Evolutionary conservation across 2,888 invertebrate genomes (phyloP).

Genomic region (Amblyteles armatorius): DNA sequence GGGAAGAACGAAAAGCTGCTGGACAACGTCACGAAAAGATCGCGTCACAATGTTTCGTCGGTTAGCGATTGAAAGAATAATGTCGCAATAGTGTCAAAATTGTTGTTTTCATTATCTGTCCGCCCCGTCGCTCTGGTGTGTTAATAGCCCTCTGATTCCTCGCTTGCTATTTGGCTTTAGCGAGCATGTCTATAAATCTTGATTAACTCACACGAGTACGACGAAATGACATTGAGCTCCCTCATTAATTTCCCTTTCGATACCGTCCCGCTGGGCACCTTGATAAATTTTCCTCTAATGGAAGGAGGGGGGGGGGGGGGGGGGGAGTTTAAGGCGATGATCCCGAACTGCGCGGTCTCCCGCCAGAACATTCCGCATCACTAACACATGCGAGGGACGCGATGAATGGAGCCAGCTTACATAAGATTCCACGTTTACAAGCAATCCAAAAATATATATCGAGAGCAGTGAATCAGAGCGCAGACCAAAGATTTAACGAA

Average conservation of each 20-base stretch:
- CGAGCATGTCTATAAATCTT: not conserved
- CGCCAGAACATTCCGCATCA: not conserved
- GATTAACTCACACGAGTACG: not conserved
- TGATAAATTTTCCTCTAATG: too few species aligned
- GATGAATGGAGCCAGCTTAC: conserved; percentile 51
- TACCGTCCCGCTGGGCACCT: not conserved
- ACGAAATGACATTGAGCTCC: not conserved
- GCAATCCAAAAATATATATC: conserved; percentile 61
- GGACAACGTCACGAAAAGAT: too few species aligned
- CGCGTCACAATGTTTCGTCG: too few species aligned
- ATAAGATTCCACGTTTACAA: conserved; percentile 56
- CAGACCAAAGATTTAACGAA: conserved; percentile 34
- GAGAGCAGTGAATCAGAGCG: conserved; percentile 47
- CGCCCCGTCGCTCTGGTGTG: too few species aligned
- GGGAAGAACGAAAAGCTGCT: too few species aligned
- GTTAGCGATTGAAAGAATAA: too few species aligned
- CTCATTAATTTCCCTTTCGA: not conserved
- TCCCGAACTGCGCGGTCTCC: not conserved
- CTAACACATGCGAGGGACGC: not conserved
- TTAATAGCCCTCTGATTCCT: too few species aligned
- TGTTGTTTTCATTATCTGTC: too few species aligned
- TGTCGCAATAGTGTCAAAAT: too few species aligned
- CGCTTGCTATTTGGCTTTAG: not conserved
- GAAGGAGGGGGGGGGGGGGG: not conserved
- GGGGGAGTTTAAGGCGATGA: not conserved